Base-by-base conservation (phyloP, 1,140 invertebrate genomes). In the Bombus confusus region DNA sequence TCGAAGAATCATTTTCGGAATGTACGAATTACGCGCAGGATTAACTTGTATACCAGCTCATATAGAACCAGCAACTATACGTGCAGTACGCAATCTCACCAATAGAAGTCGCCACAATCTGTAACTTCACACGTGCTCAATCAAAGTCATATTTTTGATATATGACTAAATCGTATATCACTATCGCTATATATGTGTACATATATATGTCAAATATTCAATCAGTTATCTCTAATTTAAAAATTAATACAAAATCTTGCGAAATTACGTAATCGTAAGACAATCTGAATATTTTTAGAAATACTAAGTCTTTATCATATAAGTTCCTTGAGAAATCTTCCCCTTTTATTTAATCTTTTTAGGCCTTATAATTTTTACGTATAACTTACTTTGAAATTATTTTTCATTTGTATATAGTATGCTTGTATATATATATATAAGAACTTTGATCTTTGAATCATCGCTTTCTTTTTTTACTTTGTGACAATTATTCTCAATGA, bases 31-130 rank as follows among this genome's bases (percentile, higher is more conserved):
- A 52, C 8, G 47, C 18, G 22, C 9, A 22, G 6, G 10, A 34
- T 74, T 52, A 52, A 52, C 39, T 39, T 37, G 52, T 68, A 59
- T 68, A 83, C 66, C 64, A 83, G 47, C 28, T 87, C 80, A 59
- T 59, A 74, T 12, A 73, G 39, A 86, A 68, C 41, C 10, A 57
- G 66, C 79, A 59, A 64, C 39, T 83, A 73, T 52, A 72, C 34
- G 47, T 34, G 57, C 39, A 79, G 62, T 87, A 64, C 52, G 22
- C 52, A 34, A 76, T 80, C n/a, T 86, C 86, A 73, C 84, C 85
- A 75, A 81, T 41, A 86, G 84, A 87, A 87, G 84, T 80, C 86
- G 86, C 84, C 86, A 86, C 84, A 66, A 87, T 86, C 69, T 62
- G 64, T 39, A 85, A 52, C 28, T 28, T 28, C 18, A 37, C 34